A percentile compares a stretch with the other conserved stretches of the same genome.
These are phyloP conservation scores for Parnassius mnemosyne DNA, from an alignment of 2,888 invertebrate genomes.

Conservation along the genomic window DNA sequence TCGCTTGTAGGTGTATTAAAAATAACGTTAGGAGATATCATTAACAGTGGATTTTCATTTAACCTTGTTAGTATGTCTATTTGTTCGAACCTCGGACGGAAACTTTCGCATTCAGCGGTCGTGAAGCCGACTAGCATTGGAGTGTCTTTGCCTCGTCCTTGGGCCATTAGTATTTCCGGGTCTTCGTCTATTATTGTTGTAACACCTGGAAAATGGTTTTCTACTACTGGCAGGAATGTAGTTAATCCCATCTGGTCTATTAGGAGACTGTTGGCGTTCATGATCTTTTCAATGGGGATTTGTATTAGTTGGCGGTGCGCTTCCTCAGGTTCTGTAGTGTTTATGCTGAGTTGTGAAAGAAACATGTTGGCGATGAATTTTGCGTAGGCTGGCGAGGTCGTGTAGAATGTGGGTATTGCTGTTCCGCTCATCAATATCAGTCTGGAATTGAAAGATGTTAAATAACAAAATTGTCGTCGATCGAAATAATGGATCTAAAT, in stretches of 20 bases:
- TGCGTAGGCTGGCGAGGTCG: conserved; percentile 52
- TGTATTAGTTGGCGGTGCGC: conserved; percentile 51
- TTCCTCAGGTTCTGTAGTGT: conserved; percentile 48
- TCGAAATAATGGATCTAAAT: too few relatives aligned
- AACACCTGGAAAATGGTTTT: conserved; percentile 51
- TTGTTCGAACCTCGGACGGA: conserved; percentile 49
- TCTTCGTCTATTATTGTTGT: conserved; percentile 57
- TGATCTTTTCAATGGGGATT: conserved; percentile 51
- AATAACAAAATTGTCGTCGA: too few relatives aligned
- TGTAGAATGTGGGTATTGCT: conserved; percentile 50
- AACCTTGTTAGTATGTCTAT: conserved; percentile 46
- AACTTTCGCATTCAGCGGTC: conserved; percentile 57
- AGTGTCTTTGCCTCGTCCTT: conserved; percentile 53
- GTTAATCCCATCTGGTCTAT: conserved; percentile 50
- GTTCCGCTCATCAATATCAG: conserved; percentile 63
- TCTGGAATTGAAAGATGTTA: conserved; percentile 44
- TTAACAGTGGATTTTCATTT: conserved; percentile 40
- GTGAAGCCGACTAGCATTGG: conserved; percentile 65
- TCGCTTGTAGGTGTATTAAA: conserved; percentile 39
- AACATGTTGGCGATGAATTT: conserved; percentile 44
- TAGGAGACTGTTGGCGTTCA: conserved; percentile 48
- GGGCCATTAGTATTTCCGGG: conserved; percentile 52
- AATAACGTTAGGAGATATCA: conserved; percentile 44
- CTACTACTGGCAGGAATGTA: conserved; percentile 62
- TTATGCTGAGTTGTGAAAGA: conserved; percentile 67